Conservation (phyloP, 2,888 invertebrate genomes). For the Adelognathus sp. region DNA sequence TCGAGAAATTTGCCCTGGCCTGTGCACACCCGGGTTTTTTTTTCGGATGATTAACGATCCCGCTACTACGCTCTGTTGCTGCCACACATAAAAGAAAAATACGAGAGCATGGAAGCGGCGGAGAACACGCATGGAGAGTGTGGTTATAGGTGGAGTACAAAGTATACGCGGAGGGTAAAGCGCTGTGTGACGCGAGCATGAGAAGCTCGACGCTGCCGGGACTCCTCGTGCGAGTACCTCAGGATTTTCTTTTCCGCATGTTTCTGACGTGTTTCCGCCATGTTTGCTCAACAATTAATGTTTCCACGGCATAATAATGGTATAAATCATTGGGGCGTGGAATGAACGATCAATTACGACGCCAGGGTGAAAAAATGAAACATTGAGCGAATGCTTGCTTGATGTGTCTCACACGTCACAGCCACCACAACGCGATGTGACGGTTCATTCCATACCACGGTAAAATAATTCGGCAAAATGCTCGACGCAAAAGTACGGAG, state of each 20-base stretch:
- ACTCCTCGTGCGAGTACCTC: conserved; percentile 23
- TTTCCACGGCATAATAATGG: conserved; percentile 71
- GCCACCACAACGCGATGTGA: not conserved
- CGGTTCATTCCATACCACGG: not conserved
- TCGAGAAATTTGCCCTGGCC: conserved; percentile 70
- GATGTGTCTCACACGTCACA: conserved; percentile 14
- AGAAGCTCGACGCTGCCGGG: conserved; percentile 17
- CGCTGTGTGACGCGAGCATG: conserved; percentile 7
- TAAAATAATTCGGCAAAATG: not conserved
- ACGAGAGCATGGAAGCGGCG: conserved; percentile 12
- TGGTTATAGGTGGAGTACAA: not conserved
- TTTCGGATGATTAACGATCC: conserved; percentile 77
- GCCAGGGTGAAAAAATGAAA: conserved; percentile 4
- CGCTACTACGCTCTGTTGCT: conserved; percentile 11
- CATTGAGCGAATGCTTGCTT: not conserved
- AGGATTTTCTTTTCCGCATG: conserved; percentile 72
- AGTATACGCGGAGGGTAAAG: not conserved
- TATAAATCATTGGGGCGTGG: conserved; percentile 71
- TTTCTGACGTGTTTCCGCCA: conserved; percentile 76
- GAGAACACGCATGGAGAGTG: conserved; percentile 19
- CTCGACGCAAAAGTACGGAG: not conserved
- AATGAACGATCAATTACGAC: conserved; percentile 55
- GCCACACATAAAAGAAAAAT: conserved; percentile 52
- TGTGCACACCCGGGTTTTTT: conserved; percentile 66
- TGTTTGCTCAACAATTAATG: conserved; percentile 78